phyloP scores from a whole-genome alignment of 2,888 invertebrate genomes.

The Plagodis dolabraria region DNA sequence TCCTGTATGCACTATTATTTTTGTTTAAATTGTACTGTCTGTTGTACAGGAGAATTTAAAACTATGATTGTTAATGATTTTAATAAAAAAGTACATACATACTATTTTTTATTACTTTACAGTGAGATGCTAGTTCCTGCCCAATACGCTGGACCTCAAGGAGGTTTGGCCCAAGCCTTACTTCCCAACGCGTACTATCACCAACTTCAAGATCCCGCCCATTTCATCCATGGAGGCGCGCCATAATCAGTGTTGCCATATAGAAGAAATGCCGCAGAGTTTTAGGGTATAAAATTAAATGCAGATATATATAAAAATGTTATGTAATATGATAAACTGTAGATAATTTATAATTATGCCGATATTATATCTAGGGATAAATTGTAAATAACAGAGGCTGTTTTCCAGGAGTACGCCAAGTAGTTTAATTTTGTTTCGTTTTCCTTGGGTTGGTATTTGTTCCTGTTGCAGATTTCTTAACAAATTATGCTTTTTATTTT shows the following conservation, averaged over 20 bases:
- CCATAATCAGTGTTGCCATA: constrained; percentile 44
- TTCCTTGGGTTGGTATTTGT: too few species aligned
- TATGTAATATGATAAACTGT: neutral
- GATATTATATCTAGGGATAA: too few species aligned
- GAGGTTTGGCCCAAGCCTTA: constrained; percentile 68
- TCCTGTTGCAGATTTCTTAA: too few species aligned
- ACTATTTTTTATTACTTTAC: constrained; percentile 35
- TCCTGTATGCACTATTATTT: too few species aligned
- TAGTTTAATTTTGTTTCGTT: too few species aligned
- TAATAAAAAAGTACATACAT: too few species aligned
- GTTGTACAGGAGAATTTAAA: neutral
- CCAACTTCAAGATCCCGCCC: constrained; percentile 73
- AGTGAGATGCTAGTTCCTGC: constrained; percentile 79
- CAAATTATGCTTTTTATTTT: too few species aligned
- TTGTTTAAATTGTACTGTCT: too few species aligned
- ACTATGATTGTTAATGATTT: neutral
- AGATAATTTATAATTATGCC: too few species aligned
- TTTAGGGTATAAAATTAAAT: constrained; percentile 7
- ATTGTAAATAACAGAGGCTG: too few species aligned
- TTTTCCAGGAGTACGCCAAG: too few species aligned
- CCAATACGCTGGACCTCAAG: constrained; percentile 73
- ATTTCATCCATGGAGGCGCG: constrained; percentile 68
- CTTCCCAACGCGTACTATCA: constrained; percentile 77
- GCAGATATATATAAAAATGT: constrained; percentile 2
- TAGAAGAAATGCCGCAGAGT: neutral